Evolutionary conservation across 1,140 invertebrate genomes (phyloP).

Genomic region (Trichomalopsis sarcophagae): DNA sequence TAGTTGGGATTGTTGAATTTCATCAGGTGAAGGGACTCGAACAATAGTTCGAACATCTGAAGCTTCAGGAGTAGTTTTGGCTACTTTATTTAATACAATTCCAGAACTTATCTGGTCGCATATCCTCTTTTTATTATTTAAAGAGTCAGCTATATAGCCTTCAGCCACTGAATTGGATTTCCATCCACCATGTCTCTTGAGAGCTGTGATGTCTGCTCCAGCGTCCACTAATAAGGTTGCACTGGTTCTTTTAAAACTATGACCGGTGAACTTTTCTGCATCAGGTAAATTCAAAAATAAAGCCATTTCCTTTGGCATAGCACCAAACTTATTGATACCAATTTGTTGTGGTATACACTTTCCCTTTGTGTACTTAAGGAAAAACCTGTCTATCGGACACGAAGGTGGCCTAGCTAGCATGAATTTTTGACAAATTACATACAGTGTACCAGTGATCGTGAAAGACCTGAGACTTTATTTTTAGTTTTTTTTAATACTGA

Average conservation of each 20-base stretch:
- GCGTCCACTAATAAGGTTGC: too few species aligned
- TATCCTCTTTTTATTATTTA: conserved; percentile 9
- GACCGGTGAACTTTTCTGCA: conserved; percentile 42
- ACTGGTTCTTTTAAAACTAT: neutral
- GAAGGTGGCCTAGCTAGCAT: too few species aligned
- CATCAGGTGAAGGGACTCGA: too few species aligned
- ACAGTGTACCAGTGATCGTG: too few species aligned
- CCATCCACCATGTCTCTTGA: conserved; percentile 3
- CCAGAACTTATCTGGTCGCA: neutral
- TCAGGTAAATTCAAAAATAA: conserved; percentile 38
- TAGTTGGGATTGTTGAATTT: too few species aligned
- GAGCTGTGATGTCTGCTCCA: neutral
- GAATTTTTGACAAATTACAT: too few species aligned
- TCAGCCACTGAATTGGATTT: conserved; percentile 17
- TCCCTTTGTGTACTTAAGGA: conserved; percentile 47
- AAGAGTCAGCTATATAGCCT: conserved; percentile 20
- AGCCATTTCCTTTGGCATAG: conserved; percentile 49
- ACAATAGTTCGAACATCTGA: too few species aligned
- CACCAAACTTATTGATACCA: conserved; percentile 49
- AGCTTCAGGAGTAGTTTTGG: too few species aligned
- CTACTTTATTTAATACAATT: neutral
- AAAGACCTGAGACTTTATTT: too few species aligned
- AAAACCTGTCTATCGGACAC: too few species aligned
- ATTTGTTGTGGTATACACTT: conserved; percentile 47
- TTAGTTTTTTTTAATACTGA: too few species aligned